phyloP scores from a whole-genome alignment of 2,113 vertebrate genomes.

The Tretioscincus oriximinensis region DNA sequence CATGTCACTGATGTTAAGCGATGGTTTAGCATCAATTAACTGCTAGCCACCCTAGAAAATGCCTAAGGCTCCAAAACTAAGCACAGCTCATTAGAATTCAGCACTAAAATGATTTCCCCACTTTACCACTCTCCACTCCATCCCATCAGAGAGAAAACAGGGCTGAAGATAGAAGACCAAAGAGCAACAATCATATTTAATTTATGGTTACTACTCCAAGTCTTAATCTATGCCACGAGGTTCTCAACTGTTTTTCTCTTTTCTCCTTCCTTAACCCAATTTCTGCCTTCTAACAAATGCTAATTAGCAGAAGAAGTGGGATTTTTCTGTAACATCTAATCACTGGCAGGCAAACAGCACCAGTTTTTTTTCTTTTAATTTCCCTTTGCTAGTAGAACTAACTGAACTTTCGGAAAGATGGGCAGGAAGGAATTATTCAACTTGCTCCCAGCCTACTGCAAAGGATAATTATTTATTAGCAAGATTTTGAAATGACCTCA shows the following conservation, averaged over 20 bases:
- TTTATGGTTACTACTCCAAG: slow-evolving; percentile 59
- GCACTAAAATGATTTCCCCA: slow-evolving; percentile 29
- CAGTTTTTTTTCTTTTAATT: not conserved
- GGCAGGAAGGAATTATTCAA: not conserved
- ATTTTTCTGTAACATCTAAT: slow-evolving; percentile 53
- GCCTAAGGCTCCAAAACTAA: slow-evolving; percentile 51
- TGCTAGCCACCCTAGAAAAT: slow-evolving; percentile 50
- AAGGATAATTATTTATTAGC: not conserved
- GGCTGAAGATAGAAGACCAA: slow-evolving; percentile 57
- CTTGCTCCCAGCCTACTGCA: slow-evolving; percentile 7
- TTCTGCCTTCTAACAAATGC: slow-evolving; percentile 31
- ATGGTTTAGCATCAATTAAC: slow-evolving; percentile 46
- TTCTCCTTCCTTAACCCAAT: slow-evolving; percentile 3
- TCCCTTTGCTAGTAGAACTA: slow-evolving; percentile 37
- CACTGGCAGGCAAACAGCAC: slow-evolving; percentile 13
- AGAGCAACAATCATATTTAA: slow-evolving; percentile 61
- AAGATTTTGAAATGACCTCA: slow-evolving; percentile 9
- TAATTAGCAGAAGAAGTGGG: slow-evolving; percentile 56
- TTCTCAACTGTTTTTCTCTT: not conserved
- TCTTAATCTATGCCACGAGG: slow-evolving; percentile 45
- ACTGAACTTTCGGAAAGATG: not conserved
- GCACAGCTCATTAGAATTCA: slow-evolving; percentile 55
- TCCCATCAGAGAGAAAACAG: slow-evolving; percentile 34
- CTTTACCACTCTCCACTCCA: not conserved
- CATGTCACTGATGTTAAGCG: not conserved